Base-by-base conservation (phyloP, 1,140 invertebrate species). In the Drosophila prosaltans region DNA sequence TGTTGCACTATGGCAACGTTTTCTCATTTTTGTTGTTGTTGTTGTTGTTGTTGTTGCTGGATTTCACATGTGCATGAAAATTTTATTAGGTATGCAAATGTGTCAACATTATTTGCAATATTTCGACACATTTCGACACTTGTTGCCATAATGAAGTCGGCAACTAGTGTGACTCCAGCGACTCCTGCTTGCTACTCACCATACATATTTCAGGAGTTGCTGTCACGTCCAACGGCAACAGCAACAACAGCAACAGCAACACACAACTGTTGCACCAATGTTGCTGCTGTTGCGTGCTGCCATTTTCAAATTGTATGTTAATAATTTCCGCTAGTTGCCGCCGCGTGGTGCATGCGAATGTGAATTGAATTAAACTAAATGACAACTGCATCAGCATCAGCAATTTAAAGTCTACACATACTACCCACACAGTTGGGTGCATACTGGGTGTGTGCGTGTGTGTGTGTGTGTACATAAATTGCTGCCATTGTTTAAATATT, bases 81-180 rank as follows among this genome's bases (percentile, higher is more conserved):
- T 91, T 86, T 90, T 84, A 91, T 91, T 91, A 91, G 85, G 81
- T 90, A 91, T 91, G 90, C 85, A 91, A 91, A 91, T 91, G 90
- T 91, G 90, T 83, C 81, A 91, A 83, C 81, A 83, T 91, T 78
- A 91, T 81, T 80, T 85, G 81, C 75, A 70, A 88, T 89, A 80
- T 80, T 80, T 83, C 75, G 76, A 80, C 84, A 90, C 81, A 75
- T 84, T 80, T 81, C 78, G 82, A 75, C 84, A 89, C 85, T 89
- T 89, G 84, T 89, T 89, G 84, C 85, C 81, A 89, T 79, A 89
- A 89, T 89, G 78, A 79, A 84, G 71, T 69, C 78, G 61, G 51
- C 78, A 43, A n/a, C 45, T 51, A 51, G 45, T 21, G 43, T 16
- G 11, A 16, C 43, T 21, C 5, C 43, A 8, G 16, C 10, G n/a